Evolutionary conservation across 2,888 invertebrate species (phyloP).

Genomic region (Phengaris alcon): DNA sequence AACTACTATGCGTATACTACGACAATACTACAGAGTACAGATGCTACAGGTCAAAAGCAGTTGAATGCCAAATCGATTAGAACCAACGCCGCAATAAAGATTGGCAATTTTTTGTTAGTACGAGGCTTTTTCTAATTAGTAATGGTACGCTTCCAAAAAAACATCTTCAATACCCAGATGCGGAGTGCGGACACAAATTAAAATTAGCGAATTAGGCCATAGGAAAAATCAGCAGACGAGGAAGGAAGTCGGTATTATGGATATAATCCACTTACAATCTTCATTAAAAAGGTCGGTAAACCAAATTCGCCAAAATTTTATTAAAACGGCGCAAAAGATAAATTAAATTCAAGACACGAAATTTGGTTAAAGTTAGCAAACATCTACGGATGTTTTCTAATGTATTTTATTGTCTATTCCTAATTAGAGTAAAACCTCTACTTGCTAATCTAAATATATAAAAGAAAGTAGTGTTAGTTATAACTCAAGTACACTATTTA

Average conservation of each 20-base stretch:
- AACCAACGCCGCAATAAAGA: neutral
- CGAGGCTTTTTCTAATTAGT: too few species aligned
- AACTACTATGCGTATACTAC: slow-evolving; percentile 27
- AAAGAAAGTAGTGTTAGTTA: too few species aligned
- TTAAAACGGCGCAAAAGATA: too few species aligned
- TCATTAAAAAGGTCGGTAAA: neutral
- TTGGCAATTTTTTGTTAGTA: too few species aligned
- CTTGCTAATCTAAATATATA: neutral
- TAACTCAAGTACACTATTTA: too few species aligned
- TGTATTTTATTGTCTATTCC: too few species aligned
- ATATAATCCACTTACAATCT: neutral
- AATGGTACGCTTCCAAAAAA: too few species aligned
- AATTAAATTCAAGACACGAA: neutral
- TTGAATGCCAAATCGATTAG: neutral
- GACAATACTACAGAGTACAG: slow-evolving; percentile 29
- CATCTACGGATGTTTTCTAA: neutral
- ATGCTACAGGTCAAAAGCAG: too few species aligned
- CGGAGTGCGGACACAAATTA: neutral
- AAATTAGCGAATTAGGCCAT: neutral
- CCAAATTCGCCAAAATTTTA: neutral
- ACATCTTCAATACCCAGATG: too few species aligned
- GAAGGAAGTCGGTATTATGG: neutral
- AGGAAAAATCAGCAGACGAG: neutral
- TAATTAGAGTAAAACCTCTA: slow-evolving; percentile 4
- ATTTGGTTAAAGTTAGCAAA: neutral